Evolutionary conservation across 2,888 invertebrate species (phyloP).

Genomic region (Gymnosoma rotundatum): DNA sequence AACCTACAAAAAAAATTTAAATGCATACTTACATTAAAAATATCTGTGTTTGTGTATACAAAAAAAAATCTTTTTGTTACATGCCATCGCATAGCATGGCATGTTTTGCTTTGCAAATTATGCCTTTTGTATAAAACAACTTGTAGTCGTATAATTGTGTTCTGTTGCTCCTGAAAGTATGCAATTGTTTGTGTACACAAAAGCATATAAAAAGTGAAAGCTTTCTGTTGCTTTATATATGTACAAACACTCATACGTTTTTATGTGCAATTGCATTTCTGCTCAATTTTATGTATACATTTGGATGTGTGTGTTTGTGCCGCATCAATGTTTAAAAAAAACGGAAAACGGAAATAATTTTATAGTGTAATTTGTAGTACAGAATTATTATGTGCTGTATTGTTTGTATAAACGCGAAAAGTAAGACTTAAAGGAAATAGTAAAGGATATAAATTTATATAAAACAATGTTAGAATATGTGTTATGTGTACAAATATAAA

Average conservation of each 20-base stretch:
- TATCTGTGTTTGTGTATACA: not conserved
- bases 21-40: not conserved
- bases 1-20: not conserved
- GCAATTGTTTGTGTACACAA: constrained; percentile 19
- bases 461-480: not conserved
- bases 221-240: constrained; percentile 7
- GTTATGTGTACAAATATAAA: not conserved
- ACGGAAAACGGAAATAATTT: constrained; percentile 62
- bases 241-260: not conserved
- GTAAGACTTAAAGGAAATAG: constrained; percentile 31
- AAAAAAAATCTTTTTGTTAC: not conserved
- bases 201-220: constrained; percentile 44
- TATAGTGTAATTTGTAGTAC: constrained; percentile 49
- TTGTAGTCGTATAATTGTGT: constrained; percentile 26
- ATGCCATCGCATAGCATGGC: constrained; percentile 22
- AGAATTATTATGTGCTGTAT: constrained; percentile 38
- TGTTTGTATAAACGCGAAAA: constrained; percentile 19
- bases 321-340: not conserved
- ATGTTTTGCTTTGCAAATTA: constrained; percentile 47
- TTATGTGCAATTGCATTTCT: not conserved
- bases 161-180: constrained; percentile 33
- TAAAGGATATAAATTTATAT: constrained; percentile 35
- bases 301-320: not conserved
- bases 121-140: constrained; percentile 33
- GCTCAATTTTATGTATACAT: not conserved